Evolutionary conservation across 2,113 vertebrate species (phyloP), one percentile per base, ranked within the genome.

Genomic region (Dicentrarchus labrax): DNA sequence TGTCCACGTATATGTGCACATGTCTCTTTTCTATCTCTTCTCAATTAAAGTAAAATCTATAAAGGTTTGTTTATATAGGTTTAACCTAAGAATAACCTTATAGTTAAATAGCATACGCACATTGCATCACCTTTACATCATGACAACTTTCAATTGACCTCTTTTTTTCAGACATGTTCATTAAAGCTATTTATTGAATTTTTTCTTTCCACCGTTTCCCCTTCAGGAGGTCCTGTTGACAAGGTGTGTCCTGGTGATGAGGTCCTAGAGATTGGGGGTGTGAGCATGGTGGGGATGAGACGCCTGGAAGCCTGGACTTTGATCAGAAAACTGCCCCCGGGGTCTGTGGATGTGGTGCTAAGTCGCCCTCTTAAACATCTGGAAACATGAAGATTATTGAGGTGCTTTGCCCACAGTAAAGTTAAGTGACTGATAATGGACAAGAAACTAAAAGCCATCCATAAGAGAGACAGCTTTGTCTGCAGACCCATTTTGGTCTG

Each of bases 301-400:
- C 93, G 96, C 17, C 66, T 96, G 30, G 95, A 96, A 67, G 95
- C 87, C 53, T 96, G 95, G 96, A 92, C 90, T 51, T 66, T 96
- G 62, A 96, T 96, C 60, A 93, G 89, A 84, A 80, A 43, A 53
- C 92, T 96, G 16, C 92, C 94, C 8, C 12, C 88, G 10, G 96
- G 95, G 9, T 94, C 95, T 6, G 95, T 96, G 67, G 88, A 92
- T 16, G 83, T 96, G 62, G 76, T 95, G 60, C 67, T 96, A 17
- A 89, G 78, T 22, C 94, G 94, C 11, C 85, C 85, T 6, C 38
- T 56, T 2, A 86, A 84, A 80, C 65, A 66, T 21, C 53, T 24
- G 17, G 73, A 89, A 51, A 84, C 71, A 75, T 90, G 59, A 91
- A 11, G 76, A 76, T 67, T 57, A 30, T 16, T 16, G 56, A 65